A percentile compares a stretch with the other conserved stretches of the same genome.
Evolutionary conservation across 2,113 vertebrate species (phyloP).

Genomic region (Boulengeromyrus knoepffleri): DNA sequence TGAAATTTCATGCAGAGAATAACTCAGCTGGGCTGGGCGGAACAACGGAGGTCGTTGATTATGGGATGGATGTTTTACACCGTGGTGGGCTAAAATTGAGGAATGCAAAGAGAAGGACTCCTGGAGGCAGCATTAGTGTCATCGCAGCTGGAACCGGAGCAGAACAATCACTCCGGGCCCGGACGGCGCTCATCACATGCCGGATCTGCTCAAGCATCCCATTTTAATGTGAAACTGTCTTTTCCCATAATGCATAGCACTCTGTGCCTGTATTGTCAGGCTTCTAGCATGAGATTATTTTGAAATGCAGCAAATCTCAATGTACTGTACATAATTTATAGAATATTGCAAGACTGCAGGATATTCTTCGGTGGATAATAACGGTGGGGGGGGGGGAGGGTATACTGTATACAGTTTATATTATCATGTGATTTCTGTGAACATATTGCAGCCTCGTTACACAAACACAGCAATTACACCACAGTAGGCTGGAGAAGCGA

Average conservation of each 20-base stretch:
- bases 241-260: background rate
- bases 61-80: background rate
- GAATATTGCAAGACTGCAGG: background rate
- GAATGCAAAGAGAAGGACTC: background rate
- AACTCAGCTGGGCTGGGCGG: background rate
- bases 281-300: background rate
- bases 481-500: background rate
- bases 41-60: background rate
- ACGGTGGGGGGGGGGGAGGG: background rate
- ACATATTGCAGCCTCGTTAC: background rate
- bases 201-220: background rate
- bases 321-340: background rate
- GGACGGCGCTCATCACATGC: background rate
- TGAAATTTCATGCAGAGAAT: background rate
- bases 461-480: background rate
- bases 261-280: background rate
- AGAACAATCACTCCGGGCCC: constrained; percentile 5
- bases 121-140: background rate
- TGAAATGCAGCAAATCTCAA: background rate
- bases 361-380: background rate
- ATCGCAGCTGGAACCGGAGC: constrained; percentile 15
- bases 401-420: background rate
- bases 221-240: constrained; percentile 9
- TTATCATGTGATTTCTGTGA: constrained; percentile 2
- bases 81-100: background rate